Conservation (phyloP, 2,113 vertebrate species). For the Mellivora capensis region DNA sequence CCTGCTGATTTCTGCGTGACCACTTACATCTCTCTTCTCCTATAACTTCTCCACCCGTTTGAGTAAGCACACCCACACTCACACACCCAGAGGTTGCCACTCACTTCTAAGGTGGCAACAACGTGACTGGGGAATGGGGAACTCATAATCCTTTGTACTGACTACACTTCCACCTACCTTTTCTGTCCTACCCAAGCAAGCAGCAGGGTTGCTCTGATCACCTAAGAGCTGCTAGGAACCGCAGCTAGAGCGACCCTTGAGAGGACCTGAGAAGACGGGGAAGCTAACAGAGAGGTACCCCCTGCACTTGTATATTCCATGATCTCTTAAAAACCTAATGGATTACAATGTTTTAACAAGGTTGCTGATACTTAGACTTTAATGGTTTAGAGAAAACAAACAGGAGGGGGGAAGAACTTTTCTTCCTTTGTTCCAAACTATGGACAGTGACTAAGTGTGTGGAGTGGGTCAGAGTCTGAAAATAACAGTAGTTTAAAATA, state of each 20-base stretch:
- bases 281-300: conserved; percentile 55
- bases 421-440: conserved; percentile 62
- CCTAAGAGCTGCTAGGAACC: neutral
- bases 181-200: conserved; percentile 20
- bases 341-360: conserved; percentile 74
- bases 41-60: conserved; percentile 32
- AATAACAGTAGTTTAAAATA: conserved; percentile 57
- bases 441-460: neutral
- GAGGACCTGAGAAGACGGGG: conserved; percentile 40
- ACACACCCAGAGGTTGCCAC: neutral
- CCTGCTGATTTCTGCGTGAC: conserved; percentile 62
- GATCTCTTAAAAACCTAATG: conserved; percentile 60
- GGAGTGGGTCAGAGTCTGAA: neutral
- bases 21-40: conserved; percentile 16
- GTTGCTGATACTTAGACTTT: conserved; percentile 66
- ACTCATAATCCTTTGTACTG: neutral
- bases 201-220: conserved; percentile 12
- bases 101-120: conserved; percentile 36
- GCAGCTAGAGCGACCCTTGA: neutral
- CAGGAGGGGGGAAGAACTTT: conserved; percentile 60
- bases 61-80: neutral
- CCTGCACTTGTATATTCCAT: conserved; percentile 63
- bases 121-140: conserved; percentile 29
- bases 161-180: conserved; percentile 24
- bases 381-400: conserved; percentile 51